phyloP scores from a whole-genome alignment of 2,888 invertebrate species.

The Mamestra brassicae region DNA sequence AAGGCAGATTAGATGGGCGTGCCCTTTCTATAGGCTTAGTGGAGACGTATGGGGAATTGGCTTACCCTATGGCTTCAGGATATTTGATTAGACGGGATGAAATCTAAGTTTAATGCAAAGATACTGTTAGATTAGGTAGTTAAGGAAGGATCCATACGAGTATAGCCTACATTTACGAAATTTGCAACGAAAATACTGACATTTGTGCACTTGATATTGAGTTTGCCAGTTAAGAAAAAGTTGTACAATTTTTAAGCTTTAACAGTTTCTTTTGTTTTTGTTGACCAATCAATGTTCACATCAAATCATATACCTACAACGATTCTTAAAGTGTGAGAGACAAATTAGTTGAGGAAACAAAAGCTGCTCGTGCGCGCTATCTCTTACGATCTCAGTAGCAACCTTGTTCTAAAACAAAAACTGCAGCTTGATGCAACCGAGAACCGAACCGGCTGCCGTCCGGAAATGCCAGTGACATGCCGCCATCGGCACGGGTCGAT shows the following conservation, averaged over 20 bases:
- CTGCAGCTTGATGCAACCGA: constrained; percentile 38
- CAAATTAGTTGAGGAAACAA: too few relatives aligned
- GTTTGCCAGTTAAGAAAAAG: too few relatives aligned
- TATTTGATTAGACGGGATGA: constrained; percentile 41
- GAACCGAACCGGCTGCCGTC: constrained; percentile 58
- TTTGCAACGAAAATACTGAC: background rate
- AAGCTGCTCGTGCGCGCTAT: too few relatives aligned
- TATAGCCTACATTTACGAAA: background rate
- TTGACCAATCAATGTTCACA: too few relatives aligned
- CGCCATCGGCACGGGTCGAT: constrained; percentile 56
- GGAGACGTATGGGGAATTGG: constrained; percentile 57
- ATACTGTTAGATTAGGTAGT: background rate
- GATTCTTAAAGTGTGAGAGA: background rate
- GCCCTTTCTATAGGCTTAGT: constrained; percentile 53
- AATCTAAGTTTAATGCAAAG: constrained; percentile 22
- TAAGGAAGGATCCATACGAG: background rate
- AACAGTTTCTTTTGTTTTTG: too few relatives aligned
- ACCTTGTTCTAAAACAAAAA: constrained; percentile 54
- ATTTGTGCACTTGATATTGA: too few relatives aligned
- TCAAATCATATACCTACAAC: background rate
- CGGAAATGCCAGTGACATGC: constrained; percentile 63
- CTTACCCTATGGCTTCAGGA: constrained; percentile 40
- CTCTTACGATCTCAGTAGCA: constrained; percentile 17
- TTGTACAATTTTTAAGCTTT: too few relatives aligned
- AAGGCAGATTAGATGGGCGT: constrained; percentile 60